These are phyloP conservation scores for Xyliphius kryptos DNA, from an alignment of 2,113 vertebrate species.

Conservation along the genomic window DNA sequence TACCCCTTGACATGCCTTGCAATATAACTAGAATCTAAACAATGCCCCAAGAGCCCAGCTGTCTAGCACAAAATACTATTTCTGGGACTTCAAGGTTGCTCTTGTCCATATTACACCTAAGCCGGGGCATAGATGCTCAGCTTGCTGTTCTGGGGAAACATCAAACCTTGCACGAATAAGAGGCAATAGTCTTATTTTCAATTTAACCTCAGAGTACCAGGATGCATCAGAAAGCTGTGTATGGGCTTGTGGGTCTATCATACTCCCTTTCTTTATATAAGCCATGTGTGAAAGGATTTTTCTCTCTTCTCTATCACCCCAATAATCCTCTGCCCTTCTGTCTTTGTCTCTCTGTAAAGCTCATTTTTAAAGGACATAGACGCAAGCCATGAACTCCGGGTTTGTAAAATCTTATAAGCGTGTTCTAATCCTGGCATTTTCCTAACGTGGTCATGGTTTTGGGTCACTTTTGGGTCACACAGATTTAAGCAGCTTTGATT, in stretches of 20 bases:
- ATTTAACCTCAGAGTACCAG: conserved; percentile 1
- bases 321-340: conserved; percentile 5
- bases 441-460: too few species aligned
- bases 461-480: too few species aligned
- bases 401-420: not conserved
- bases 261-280: not conserved
- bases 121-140: conserved; percentile 1
- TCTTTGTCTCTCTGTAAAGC: conserved; percentile 15
- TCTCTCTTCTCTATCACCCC: conserved; percentile 7
- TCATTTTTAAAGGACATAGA: conserved; percentile 11
- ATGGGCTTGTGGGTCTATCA: not conserved
- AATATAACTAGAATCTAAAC: not conserved
- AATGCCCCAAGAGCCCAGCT: not conserved
- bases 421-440: too few species aligned
- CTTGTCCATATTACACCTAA: not conserved
- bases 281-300: not conserved
- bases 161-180: not conserved
- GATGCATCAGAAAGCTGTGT: conserved; percentile 9
- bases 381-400: not conserved
- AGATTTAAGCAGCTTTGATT: too few species aligned
- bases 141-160: not conserved
- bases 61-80: not conserved
- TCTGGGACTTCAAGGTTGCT: not conserved
- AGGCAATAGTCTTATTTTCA: conserved; percentile 5
- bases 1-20: not conserved